These are phyloP conservation scores for Bombyx huttoni DNA, from an alignment of 2,888 invertebrate species.

Conservation along the genomic window DNA sequence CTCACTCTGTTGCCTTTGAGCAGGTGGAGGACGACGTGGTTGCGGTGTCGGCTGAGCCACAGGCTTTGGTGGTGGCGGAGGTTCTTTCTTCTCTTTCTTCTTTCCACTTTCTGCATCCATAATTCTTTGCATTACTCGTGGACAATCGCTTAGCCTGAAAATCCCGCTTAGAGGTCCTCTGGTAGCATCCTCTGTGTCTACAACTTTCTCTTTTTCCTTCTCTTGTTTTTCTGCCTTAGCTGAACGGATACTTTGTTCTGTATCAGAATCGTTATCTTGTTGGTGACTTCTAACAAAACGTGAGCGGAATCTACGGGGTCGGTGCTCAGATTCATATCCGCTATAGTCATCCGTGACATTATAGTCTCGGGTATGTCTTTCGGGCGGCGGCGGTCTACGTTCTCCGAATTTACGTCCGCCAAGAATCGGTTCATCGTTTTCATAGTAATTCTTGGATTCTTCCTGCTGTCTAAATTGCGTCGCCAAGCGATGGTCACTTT, in stretches of 20 bases:
- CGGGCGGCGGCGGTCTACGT: slow-evolving; percentile 69
- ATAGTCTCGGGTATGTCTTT: slow-evolving; percentile 72
- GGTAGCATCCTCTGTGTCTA: slow-evolving; percentile 92
- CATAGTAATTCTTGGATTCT: slow-evolving; percentile 76
- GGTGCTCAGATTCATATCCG: slow-evolving; percentile 77
- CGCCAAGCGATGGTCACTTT: slow-evolving; percentile 93
- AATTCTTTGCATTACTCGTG: slow-evolving; percentile 89
- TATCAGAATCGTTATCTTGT: slow-evolving; percentile 83
- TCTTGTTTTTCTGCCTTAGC: slow-evolving; percentile 78
- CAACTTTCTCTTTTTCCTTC: slow-evolving; percentile 78
- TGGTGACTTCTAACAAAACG: slow-evolving; percentile 78
- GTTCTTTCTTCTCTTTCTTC: slow-evolving; percentile 84
- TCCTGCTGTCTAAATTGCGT: slow-evolving; percentile 91
- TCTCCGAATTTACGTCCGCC: slow-evolving; percentile 86
- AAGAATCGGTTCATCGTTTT: slow-evolving; percentile 79
- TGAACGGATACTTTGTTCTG: slow-evolving; percentile 73
- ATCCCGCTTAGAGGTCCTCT: slow-evolving; percentile 91
- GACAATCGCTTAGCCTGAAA: slow-evolving; percentile 87
- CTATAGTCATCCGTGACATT: slow-evolving; percentile 75
- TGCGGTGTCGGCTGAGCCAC: slow-evolving; percentile 68
- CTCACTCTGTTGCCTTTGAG: slow-evolving; percentile 86
- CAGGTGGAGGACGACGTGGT: slow-evolving; percentile 72
- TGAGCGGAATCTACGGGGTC: slow-evolving; percentile 80
- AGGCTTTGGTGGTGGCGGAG: slow-evolving; percentile 66
- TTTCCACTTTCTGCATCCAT: slow-evolving; percentile 83